These are phyloP conservation scores for Vulpes vulpes DNA, from an alignment of 2,113 vertebrate genomes.

Conservation along the genomic window DNA sequence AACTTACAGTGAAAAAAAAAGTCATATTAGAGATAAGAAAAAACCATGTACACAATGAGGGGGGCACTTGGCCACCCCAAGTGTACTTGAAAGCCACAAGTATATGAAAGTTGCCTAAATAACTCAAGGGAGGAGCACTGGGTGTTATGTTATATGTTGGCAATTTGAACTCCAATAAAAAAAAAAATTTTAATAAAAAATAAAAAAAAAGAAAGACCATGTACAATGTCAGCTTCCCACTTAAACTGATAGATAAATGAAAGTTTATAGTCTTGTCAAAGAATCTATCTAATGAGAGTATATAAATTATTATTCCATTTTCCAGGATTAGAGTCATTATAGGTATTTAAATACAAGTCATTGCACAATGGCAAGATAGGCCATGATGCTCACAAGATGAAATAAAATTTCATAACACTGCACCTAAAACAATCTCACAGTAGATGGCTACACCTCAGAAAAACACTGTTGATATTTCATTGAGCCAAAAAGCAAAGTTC, in stretches of 20 bases:
- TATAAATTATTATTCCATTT: slow-evolving; percentile 45
- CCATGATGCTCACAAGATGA: not conserved
- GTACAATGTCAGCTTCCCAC: not conserved
- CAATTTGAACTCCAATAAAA: no score
- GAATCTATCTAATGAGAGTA: not conserved
- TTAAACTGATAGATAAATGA: not conserved
- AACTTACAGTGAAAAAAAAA: not conserved
- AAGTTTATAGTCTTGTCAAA: slow-evolving; percentile 39
- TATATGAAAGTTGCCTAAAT: not conserved
- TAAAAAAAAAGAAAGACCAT: not conserved
- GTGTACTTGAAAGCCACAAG: not conserved
- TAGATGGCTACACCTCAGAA: not conserved
- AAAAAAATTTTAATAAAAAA: no score
- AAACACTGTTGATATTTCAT: not conserved
- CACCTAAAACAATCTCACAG: not conserved
- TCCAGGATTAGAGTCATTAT: not conserved
- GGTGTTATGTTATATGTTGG: no score
- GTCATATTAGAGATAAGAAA: not conserved
- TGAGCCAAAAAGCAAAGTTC: not conserved
- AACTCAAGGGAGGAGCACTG: not conserved
- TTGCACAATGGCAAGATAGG: slow-evolving; percentile 6
- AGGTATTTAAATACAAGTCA: slow-evolving; percentile 46
- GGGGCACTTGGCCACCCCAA: no score
- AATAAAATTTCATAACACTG: slow-evolving; percentile 45
- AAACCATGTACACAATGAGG: no score